These are phyloP conservation scores for Monomorium pharaonis DNA, from an alignment of 1,140 invertebrate genomes.

Conservation along the genomic window DNA sequence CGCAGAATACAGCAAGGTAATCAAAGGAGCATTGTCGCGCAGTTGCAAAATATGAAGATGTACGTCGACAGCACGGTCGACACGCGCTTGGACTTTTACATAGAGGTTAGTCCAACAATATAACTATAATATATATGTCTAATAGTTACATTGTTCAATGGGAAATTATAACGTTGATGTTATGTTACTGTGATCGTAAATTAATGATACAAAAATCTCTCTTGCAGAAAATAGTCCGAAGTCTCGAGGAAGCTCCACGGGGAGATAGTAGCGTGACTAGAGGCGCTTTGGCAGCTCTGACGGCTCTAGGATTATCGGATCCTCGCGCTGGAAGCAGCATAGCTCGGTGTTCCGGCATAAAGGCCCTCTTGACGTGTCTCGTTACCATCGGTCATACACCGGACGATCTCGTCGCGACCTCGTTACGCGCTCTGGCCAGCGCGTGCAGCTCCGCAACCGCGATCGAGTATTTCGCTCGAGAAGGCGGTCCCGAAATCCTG, in stretches of 20 bases:
- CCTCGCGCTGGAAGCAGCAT: conserved; percentile 88
- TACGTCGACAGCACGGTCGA: conserved; percentile 76
- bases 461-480: conserved; percentile 88
- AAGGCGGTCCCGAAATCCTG: conserved; percentile 88
- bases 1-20: conserved; percentile 77
- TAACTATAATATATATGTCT: too few relatives aligned
- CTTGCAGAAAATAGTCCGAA: conserved; percentile 78
- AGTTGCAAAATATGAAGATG: conserved; percentile 75
- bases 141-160: too few relatives aligned
- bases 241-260: conserved; percentile 78
- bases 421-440: conserved; percentile 88
- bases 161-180: too few relatives aligned
- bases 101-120: conserved; percentile 80
- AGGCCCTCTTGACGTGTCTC: conserved; percentile 85
- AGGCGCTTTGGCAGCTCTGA: conserved; percentile 83
- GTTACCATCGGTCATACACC: conserved; percentile 78
- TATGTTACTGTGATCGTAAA: not conserved
- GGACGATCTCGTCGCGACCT: conserved; percentile 85
- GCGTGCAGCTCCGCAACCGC: conserved; percentile 88
- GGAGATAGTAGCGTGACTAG: conserved; percentile 76
- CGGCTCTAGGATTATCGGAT: conserved; percentile 85
- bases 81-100: conserved; percentile 81
- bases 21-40: conserved; percentile 70
- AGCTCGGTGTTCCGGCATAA: conserved; percentile 87
- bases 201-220: conserved; percentile 12